These are phyloP conservation scores for Chelon auratus DNA, from an alignment of 2,797 vertebrate species.

Conservation along the genomic window DNA sequence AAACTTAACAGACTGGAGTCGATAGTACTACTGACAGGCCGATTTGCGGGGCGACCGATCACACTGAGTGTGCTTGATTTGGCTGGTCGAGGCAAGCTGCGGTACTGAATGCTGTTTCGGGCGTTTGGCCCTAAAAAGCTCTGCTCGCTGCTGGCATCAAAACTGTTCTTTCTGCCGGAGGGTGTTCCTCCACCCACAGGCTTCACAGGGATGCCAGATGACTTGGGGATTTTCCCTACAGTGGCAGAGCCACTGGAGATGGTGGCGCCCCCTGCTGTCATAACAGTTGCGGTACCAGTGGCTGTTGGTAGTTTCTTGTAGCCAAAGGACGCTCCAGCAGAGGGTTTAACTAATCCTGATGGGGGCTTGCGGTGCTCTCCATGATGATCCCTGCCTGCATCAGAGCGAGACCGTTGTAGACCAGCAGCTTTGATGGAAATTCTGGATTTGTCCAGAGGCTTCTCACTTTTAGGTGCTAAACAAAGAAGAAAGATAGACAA, in stretches of 20 bases:
- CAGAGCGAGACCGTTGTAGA: conserved; percentile 94
- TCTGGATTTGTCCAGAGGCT: conserved; percentile 91
- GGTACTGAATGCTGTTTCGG: conserved; percentile 95
- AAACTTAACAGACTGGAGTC: conserved; percentile 91
- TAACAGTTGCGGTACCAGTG: conserved; percentile 90
- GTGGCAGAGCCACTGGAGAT: conserved; percentile 90
- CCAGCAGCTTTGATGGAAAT: conserved; percentile 89
- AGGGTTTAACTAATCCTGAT: conserved; percentile 91
- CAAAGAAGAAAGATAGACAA: conserved; percentile 34
- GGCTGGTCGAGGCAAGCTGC: conserved; percentile 95
- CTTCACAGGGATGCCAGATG: conserved; percentile 95
- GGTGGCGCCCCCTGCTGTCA: conserved; percentile 90
- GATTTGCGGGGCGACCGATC: conserved; percentile 85
- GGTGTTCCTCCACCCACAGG: conserved; percentile 81
- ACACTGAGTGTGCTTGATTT: conserved; percentile 96
- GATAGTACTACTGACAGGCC: conserved; percentile 90
- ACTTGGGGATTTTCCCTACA: conserved; percentile 93
- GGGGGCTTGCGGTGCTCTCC: conserved; percentile 94
- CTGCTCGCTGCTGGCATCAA: conserved; percentile 91
- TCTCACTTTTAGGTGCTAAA: conserved; percentile 88
- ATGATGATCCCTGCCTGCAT: conserved; percentile 90
- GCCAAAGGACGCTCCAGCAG: conserved; percentile 89
- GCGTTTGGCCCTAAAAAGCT: conserved; percentile 91
- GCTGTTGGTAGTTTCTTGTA: conserved; percentile 91
- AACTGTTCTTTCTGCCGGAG: conserved; percentile 91